Percentiles rank a stretch among this genome's conserved stretches.
Evolutionary conservation across 2,113 vertebrate genomes (phyloP).

Genomic region (Cyanoramphus novaezelandiae): DNA sequence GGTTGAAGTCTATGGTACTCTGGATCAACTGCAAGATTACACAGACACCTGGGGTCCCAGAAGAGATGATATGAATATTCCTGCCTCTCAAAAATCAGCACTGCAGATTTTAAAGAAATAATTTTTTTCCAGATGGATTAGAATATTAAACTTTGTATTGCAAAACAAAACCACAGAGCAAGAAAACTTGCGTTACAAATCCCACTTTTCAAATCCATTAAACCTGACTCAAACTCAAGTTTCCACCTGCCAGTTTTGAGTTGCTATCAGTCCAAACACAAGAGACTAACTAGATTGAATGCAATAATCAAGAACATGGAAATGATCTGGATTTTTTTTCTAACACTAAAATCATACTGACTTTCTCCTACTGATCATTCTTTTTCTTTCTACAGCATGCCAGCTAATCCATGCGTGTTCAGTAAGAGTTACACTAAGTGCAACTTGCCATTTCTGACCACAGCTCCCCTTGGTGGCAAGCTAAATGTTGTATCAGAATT

Average conservation of each 20-base stretch:
- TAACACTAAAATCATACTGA: not conserved
- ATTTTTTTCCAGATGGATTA: not conserved
- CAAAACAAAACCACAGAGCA: not conserved
- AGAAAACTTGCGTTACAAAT: not conserved
- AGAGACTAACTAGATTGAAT: not conserved
- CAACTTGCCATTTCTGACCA: not conserved
- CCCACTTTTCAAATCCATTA: not conserved
- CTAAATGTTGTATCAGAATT: not conserved
- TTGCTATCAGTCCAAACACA: not conserved
- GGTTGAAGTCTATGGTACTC: not conserved
- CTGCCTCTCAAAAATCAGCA: not conserved
- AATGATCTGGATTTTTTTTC: not conserved
- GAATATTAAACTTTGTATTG: not conserved
- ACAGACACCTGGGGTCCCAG: not conserved
- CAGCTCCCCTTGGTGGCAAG: not conserved
- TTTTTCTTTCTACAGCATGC: not conserved
- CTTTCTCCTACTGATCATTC: not conserved
- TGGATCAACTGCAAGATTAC: not conserved
- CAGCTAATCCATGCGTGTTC: not conserved
- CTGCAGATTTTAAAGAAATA: not conserved
- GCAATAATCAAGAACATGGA: not conserved
- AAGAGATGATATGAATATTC: not conserved
- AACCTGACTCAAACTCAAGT: not conserved
- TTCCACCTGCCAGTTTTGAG: not conserved
- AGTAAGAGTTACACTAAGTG: not conserved